phyloP scores from a whole-genome alignment of 2,113 vertebrate genomes.

The Arenaria interpres region DNA sequence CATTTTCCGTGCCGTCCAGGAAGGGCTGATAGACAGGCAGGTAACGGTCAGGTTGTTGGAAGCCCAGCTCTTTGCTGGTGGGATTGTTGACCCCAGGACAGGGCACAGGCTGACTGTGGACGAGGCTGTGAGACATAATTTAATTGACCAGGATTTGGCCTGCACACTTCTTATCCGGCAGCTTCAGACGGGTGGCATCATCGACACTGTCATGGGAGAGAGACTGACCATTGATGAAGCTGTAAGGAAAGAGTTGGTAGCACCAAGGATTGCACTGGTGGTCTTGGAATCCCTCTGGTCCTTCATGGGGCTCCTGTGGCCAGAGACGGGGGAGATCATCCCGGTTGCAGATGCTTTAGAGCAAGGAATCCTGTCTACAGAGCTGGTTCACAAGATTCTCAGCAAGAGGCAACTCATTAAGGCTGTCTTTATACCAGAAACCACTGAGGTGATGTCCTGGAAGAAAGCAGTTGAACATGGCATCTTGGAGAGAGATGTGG shows the following conservation, averaged over 20 bases:
- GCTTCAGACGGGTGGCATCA: conserved; percentile 85
- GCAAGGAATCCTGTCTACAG: conserved; percentile 83
- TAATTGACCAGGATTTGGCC: conserved; percentile 90
- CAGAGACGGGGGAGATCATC: conserved; percentile 88
- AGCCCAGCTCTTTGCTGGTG: conserved; percentile 92
- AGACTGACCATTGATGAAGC: conserved; percentile 85
- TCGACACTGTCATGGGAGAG: conserved; percentile 79
- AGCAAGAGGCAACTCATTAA: conserved; percentile 78
- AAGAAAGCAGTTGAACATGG: conserved; percentile 72
- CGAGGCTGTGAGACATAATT: conserved; percentile 80
- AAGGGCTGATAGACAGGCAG: conserved; percentile 89
- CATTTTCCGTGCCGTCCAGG: conserved; percentile 87
- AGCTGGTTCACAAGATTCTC: conserved; percentile 79
- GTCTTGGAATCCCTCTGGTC: conserved; percentile 86
- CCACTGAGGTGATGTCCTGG: conserved; percentile 80
- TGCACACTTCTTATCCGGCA: conserved; percentile 85
- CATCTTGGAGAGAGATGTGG: conserved; percentile 72
- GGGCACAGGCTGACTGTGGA: conserved; percentile 85
- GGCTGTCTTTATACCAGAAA: conserved; percentile 84
- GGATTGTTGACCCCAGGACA: conserved; percentile 90
- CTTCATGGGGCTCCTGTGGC: conserved; percentile 87
- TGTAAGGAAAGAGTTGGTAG: conserved; percentile 79
- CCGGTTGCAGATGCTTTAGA: conserved; percentile 83
- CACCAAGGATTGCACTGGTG: conserved; percentile 80
- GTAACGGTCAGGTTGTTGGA: conserved; percentile 85